phyloP scores from a whole-genome alignment of 2,113 vertebrate species.

The Phalacrocorax carbo region DNA sequence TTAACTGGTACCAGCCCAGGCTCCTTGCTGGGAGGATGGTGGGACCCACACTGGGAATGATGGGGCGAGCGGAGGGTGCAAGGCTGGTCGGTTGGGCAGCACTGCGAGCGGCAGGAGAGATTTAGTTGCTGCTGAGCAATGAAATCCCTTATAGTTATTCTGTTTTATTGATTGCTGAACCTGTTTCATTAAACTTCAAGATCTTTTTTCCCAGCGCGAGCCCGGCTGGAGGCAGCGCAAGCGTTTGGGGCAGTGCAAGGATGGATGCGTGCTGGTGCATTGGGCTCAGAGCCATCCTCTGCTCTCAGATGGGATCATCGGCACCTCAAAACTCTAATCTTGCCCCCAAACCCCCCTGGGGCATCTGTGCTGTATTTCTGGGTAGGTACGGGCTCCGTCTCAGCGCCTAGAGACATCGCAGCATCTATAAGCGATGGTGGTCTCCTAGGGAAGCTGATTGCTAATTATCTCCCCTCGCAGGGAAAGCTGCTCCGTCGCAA shows the following conservation, averaged over 20 bases:
- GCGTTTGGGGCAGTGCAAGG: rapidly evolving
- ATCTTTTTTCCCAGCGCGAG: rapidly evolving
- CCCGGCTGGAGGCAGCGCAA: background rate
- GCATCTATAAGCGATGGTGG: background rate
- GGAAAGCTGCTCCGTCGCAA: background rate
- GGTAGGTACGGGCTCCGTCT: background rate
- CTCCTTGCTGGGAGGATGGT: background rate
- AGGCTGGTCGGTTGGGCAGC: background rate
- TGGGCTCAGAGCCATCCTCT: background rate
- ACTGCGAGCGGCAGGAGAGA: background rate
- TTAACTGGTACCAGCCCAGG: background rate
- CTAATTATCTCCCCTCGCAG: background rate
- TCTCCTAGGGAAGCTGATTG: background rate
- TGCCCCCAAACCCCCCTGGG: background rate
- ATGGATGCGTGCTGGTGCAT: background rate
- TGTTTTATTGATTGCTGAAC: background rate
- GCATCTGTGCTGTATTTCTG: background rate
- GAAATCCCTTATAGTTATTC: background rate
- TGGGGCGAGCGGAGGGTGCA: background rate
- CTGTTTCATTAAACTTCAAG: background rate
- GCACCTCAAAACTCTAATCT: background rate
- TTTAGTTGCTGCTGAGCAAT: background rate
- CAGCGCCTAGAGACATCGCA: rapidly evolving
- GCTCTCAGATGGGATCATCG: rapidly evolving
- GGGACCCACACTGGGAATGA: background rate